A percentile compares a stretch with the other conserved stretches of the same genome.
phyloP scores from a whole-genome alignment of 1,140 invertebrate species.

The Drosophila nannoptera region DNA sequence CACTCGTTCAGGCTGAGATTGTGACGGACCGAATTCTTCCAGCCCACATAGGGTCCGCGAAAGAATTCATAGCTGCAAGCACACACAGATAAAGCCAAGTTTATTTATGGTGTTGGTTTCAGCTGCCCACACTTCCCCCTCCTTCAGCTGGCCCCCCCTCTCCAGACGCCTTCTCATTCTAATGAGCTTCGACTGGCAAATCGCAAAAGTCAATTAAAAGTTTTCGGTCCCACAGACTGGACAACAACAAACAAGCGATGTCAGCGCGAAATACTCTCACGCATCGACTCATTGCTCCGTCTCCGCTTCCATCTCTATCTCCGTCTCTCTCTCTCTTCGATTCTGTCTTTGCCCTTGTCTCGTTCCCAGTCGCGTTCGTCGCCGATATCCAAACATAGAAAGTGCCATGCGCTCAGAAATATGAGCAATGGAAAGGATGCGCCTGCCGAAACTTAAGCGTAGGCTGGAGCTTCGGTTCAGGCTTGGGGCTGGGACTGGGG shows the following conservation, averaged over 20 bases:
- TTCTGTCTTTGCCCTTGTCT: too few species aligned
- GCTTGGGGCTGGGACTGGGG: background rate
- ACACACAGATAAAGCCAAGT: constrained; percentile 11
- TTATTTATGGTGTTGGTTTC: constrained; percentile 34
- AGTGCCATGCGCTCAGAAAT: constrained; percentile 57
- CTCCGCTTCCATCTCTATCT: too few species aligned
- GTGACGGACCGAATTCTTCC: constrained; percentile 99
- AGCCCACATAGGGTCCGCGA: constrained; percentile 96
- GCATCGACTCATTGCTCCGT: too few species aligned
- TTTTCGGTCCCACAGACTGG: constrained; percentile 34
- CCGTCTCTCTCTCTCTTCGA: too few species aligned
- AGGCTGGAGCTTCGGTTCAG: background rate
- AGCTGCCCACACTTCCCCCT: background rate
- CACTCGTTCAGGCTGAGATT: constrained; percentile 98
- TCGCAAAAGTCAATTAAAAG: constrained; percentile 57
- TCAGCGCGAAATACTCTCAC: constrained; percentile 65
- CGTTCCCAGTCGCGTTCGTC: constrained; percentile 51
- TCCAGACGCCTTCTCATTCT: background rate
- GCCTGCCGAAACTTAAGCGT: constrained; percentile 9
- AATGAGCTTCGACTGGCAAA: constrained; percentile 48
- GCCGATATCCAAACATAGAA: constrained; percentile 56
- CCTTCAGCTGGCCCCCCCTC: background rate
- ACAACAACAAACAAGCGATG: constrained; percentile 46
- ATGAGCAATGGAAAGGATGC: constrained; percentile 68
- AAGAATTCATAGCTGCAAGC: constrained; percentile 91